Evolutionary conservation across 2,888 invertebrate genomes (phyloP).

Genomic region (Lymantria dispar): DNA sequence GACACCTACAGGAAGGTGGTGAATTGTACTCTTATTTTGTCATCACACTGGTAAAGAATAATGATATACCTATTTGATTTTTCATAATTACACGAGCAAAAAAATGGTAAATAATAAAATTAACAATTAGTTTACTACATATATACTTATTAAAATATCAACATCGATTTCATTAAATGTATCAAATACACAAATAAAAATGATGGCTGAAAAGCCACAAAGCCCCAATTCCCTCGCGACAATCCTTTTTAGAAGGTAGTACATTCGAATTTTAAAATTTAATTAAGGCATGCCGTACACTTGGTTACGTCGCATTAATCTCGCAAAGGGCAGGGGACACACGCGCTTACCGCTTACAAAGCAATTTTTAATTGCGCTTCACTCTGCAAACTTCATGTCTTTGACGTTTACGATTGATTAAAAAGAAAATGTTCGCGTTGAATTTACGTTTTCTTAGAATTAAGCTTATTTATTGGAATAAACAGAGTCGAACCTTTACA

Average conservation of each 20-base stretch:
- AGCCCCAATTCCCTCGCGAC: slow-evolving; percentile 23
- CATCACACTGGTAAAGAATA: no score
- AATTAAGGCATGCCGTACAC: slow-evolving; percentile 57
- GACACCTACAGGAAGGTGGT: no score
- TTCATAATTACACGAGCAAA: no score
- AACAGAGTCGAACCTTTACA: background rate
- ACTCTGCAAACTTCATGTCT: slow-evolving; percentile 53
- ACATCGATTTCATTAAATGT: no score
- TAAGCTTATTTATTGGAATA: background rate
- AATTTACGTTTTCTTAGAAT: background rate
- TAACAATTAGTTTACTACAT: no score
- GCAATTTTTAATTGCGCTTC: slow-evolving; percentile 72
- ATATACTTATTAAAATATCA: no score
- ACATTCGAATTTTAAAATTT: slow-evolving; percentile 67
- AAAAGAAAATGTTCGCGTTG: slow-evolving; percentile 47
- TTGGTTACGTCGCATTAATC: slow-evolving; percentile 63
- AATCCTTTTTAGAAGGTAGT: slow-evolving; percentile 47
- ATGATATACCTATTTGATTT: no score
- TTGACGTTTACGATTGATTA: slow-evolving; percentile 67
- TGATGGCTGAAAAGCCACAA: no score
- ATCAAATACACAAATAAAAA: no score
- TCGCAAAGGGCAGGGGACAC: slow-evolving; percentile 58
- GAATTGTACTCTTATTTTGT: no score
- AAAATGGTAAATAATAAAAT: no score
- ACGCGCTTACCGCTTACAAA: slow-evolving; percentile 58